Conservation (phyloP, 2,113 vertebrate genomes). For the Brachyhypopomus occidentalis region DNA sequence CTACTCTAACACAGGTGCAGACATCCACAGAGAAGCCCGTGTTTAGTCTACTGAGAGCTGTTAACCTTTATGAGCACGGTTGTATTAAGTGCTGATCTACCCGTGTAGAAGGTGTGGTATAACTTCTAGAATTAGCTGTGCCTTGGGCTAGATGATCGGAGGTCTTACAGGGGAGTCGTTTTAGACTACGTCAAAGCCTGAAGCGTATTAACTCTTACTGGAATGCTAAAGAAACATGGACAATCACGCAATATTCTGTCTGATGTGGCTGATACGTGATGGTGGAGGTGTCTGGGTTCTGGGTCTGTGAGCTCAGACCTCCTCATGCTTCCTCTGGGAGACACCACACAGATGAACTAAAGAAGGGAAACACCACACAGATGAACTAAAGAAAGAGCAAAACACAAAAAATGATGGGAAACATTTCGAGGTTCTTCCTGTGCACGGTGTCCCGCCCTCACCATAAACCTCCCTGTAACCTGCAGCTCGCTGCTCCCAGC, state of each 20-base stretch:
- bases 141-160: not conserved
- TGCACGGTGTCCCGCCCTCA: not conserved
- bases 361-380: not conserved
- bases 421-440: not conserved
- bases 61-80: constrained; percentile 22
- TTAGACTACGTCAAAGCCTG: too few relatives aligned
- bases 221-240: not conserved
- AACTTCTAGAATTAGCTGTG: not conserved
- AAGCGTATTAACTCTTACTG: not conserved
- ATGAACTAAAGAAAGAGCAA: not conserved
- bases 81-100: constrained; percentile 11
- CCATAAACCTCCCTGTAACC: not conserved
- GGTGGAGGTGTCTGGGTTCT: not conserved
- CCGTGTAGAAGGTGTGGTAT: not conserved
- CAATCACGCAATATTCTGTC: not conserved
- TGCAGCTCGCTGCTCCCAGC: constrained; percentile 8
- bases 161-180: not conserved
- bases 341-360: too few relatives aligned
- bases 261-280: not conserved
- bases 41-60: constrained; percentile 24
- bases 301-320: not conserved
- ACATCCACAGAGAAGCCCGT: constrained; percentile 11
- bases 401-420: not conserved
- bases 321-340: not conserved
- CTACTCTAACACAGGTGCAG: constrained; percentile 32